Evolutionary conservation across 2,888 invertebrate species (phyloP), one percentile per base, ranked within the genome.

Genomic region (Pilophorus perplexus): DNA sequence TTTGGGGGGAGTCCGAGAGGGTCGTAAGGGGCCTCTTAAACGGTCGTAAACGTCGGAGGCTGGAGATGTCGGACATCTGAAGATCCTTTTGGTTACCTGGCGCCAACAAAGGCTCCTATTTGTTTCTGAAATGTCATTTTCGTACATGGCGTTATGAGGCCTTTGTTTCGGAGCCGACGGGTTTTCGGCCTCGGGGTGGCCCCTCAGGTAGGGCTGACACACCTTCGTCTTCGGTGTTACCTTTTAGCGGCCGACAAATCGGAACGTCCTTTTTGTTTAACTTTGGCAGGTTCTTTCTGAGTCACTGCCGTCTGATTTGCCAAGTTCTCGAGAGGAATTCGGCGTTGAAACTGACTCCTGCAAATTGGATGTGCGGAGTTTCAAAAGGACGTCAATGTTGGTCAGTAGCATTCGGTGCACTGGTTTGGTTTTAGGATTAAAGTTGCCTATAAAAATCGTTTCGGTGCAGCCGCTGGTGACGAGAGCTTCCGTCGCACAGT

Each of bases 121-220:
- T 46, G 46, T 46, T 46, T 46, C 46, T 46, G 25, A 44, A 46
- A 46, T 46, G 46, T 46, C 46, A 46, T 46, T 46, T 46, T 23
- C 46, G 3, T 46, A 46, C n/a, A n/a, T n/a, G n/a, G n/a, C n/a
- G n/a, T n/a, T n/a, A n/a, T n/a, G n/a, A n/a, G 23, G 25, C 46
- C 25, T 25, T 46, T 46, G 22, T 46, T 22, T 46, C 46, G 23
- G 46, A 25, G 10, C 25, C 23, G 14, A 46, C 25, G n/a, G 46
- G 23, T 6, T 23, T 46, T 46, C 22, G 23, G 46, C 46, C 46
- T 4, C 3, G 12, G 14, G 23, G 2, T n/a, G n/a, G n/a, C n/a
- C n/a, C n/a, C n/a, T n/a, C n/a, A n/a, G n/a, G n/a, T n/a, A n/a
- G n/a, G n/a, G n/a, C n/a, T n/a, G n/a, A n/a, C n/a, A n/a, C n/a